Percentiles rank a stretch among this genome's conserved stretches.
Conservation (phyloP, 2,888 invertebrate genomes). For the Oligia fasciuncula region DNA sequence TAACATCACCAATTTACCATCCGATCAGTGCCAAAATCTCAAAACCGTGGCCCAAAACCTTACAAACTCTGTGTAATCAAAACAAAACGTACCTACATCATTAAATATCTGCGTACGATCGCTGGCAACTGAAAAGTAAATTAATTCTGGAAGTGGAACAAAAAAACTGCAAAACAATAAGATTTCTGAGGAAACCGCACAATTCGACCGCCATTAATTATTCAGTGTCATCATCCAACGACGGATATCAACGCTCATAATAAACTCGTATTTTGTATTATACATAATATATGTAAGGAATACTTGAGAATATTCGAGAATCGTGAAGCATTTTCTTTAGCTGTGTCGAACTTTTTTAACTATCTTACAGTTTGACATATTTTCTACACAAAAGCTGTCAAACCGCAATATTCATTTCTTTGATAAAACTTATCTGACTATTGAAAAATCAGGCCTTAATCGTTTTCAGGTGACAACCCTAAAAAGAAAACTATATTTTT, state of each 20-base stretch:
- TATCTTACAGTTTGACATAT: background rate
- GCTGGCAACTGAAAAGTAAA: conserved; percentile 80
- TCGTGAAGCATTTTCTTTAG: background rate
- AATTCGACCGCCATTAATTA: conserved; percentile 82
- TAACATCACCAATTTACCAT: conserved; percentile 25
- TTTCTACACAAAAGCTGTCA: no score
- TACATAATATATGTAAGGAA: conserved; percentile 44
- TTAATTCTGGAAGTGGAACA: conserved; percentile 84
- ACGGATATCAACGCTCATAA: conserved; percentile 65
- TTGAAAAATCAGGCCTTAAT: background rate
- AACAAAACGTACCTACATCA: conserved; percentile 71
- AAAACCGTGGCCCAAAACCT: conserved; percentile 52
- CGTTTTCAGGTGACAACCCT: background rate
- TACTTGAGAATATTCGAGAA: conserved; percentile 36
- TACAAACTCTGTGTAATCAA: conserved; percentile 65
- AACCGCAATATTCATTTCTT: no score
- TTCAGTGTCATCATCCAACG: conserved; percentile 79
- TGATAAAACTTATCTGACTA: no score
- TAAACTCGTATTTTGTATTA: conserved; percentile 64
- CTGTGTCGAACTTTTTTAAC: background rate
- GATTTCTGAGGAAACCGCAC: conserved; percentile 69
- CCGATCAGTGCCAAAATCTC: conserved; percentile 45
- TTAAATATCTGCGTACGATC: conserved; percentile 84
- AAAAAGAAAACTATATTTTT: background rate
- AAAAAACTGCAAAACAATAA: conserved; percentile 73